Conservation (phyloP, 2,113 vertebrate species). For the Grammomys surdaster region DNA sequence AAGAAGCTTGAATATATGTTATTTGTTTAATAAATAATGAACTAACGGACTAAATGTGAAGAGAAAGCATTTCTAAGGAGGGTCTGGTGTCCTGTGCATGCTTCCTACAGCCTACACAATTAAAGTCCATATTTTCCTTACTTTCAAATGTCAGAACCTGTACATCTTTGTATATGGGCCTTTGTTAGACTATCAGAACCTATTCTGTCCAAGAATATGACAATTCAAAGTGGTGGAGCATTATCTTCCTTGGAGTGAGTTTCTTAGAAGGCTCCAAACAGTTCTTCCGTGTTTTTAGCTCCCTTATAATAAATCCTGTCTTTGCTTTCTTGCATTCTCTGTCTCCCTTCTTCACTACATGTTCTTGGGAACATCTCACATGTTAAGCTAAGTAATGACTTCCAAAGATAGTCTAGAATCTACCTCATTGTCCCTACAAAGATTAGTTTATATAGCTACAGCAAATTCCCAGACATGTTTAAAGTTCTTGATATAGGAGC, state of each 20-base stretch:
- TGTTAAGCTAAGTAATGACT: not conserved
- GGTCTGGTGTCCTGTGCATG: not conserved
- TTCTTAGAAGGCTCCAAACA: not conserved
- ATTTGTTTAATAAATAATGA: conserved; percentile 23
- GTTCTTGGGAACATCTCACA: not conserved
- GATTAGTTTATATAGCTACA: not conserved
- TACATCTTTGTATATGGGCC: conserved; percentile 12
- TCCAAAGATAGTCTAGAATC: not conserved
- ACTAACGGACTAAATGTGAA: not conserved
- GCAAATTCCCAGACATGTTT: not conserved
- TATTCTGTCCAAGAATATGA: not conserved
- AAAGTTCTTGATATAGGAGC: not conserved
- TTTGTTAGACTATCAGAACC: not conserved
- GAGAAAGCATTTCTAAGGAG: not conserved
- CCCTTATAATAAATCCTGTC: not conserved
- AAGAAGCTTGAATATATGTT: not conserved
- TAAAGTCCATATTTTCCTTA: conserved; percentile 18
- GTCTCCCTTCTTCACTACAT: not conserved
- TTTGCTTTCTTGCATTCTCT: not conserved
- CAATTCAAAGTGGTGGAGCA: not conserved
- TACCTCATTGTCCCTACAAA: not conserved
- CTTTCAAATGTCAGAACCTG: not conserved
- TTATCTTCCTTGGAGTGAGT: not conserved
- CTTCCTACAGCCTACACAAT: not conserved
- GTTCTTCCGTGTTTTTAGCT: not conserved